phyloP scores from a whole-genome alignment of 2,797 vertebrate genomes.

The Cichlasoma orientale region DNA sequence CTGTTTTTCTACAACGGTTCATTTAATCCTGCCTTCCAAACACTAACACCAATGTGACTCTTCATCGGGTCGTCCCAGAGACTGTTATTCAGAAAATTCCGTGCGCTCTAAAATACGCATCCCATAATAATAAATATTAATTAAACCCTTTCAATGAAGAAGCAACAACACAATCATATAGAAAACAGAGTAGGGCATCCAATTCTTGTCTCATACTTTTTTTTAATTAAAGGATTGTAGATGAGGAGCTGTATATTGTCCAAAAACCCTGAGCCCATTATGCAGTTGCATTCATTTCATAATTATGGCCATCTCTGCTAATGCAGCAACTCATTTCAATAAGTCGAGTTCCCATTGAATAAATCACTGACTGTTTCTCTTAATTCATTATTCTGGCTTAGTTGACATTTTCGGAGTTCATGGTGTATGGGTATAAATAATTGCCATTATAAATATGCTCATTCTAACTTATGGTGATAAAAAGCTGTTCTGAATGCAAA shows the following conservation, averaged over 20 bases:
- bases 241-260: slow-evolving; percentile 48
- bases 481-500: slow-evolving; percentile 9
- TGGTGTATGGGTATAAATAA: slow-evolving; percentile 30
- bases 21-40: slow-evolving; percentile 19
- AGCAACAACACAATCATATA: slow-evolving; percentile 16
- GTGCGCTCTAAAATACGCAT: slow-evolving; percentile 20
- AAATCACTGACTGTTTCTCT: slow-evolving; percentile 46
- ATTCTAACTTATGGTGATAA: slow-evolving; percentile 27
- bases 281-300: slow-evolving; percentile 61
- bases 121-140: slow-evolving; percentile 47
- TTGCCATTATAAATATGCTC: slow-evolving; percentile 31
- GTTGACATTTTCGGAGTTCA: slow-evolving; percentile 51
- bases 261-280: slow-evolving; percentile 59
- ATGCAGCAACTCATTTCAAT: slow-evolving; percentile 58
- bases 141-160: slow-evolving; percentile 34
- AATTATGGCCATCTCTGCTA: slow-evolving; percentile 64
- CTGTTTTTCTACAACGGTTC: slow-evolving; percentile 48
- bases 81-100: slow-evolving; percentile 24
- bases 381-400: slow-evolving; percentile 45
- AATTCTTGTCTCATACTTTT: slow-evolving; percentile 34
- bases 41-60: slow-evolving; percentile 6
- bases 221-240: slow-evolving; percentile 52
- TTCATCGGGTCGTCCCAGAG: slow-evolving; percentile 26
- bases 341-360: slow-evolving; percentile 48
- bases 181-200: slow-evolving; percentile 19